Base-by-base conservation (phyloP, 2,888 invertebrate genomes). In the Ophonus ardosiacus region DNA sequence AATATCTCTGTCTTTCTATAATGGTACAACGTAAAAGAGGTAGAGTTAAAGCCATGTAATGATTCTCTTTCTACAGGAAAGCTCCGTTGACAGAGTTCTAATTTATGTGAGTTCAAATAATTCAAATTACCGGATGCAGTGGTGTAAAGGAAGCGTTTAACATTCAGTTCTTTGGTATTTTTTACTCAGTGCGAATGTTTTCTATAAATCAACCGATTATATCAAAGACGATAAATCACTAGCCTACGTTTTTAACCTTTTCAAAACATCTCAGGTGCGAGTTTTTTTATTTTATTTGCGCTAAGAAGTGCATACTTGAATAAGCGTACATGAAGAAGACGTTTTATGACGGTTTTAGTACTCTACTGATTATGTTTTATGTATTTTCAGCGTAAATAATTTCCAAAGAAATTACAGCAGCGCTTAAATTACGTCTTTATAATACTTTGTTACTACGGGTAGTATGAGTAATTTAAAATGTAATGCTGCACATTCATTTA, bases 141-240 rank as follows among this genome's bases (percentile, higher is more conserved):
- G 24, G 31, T 38, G 68, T 68, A 21, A 13, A 40, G 81, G 59
- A 81, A 81, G 17, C 40, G 40, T 51, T 63, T 65, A 81, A 81
- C 65, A 57, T 81, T 81, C 81, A 65, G 43, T 81, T 81, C 51
- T 43, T 79, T 21, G 38, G 43, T n/a, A 56, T 61, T 81, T 81
- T 81, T 81, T 65, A 71, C 18, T 18, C 65, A 43, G 43, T 43
- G 43, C 63, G 18, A 38, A 81, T 81, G 81, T 81, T 71, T 82
- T 82, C 71, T 68, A 82, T 82, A 82, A 82, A 82, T 82, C 82
- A 82, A 68, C 10, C 57, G 71, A 51, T 82, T 71, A 71, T 31
- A 82, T 82, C 82, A 3, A 6, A 13, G 18, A 13, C 15, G 2
- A 59, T 82, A 82, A 82, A 82, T 82, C 82, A 59, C 31, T 24